Evolutionary conservation across 2,797 vertebrate species (phyloP), one percentile per base, ranked within the genome.

Genomic region (Synanceia verrucosa): DNA sequence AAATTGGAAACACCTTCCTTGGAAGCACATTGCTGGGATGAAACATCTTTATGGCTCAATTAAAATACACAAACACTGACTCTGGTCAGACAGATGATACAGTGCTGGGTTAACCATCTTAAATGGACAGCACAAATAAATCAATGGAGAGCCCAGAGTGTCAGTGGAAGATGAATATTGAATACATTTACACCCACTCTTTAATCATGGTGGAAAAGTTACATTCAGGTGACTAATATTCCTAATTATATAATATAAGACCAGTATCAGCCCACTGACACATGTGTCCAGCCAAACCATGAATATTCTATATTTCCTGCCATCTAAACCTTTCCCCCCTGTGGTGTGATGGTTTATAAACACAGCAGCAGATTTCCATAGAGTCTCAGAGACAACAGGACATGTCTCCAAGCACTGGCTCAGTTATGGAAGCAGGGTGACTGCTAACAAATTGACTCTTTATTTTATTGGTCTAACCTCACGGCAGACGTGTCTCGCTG

Each of bases 401-500:
- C 56, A 39, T 23, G 73, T 82, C 75, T 79, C 74, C 62, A 34
- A 50, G 77, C 81, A 29, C 47, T 9, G 47, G 33, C 75, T 66
- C 69, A 13, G 70, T 66, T 37, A 28, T 70, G 79, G 74, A 79
- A 77, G 78, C 19, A 55, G 33, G 72, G 46, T 43, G 70, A 50
- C 74, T 62, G 52, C 29, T 63, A 78, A 85, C 84, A 87, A 89
- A 78, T 76, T 70, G 76, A 67, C 69, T 86, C 82, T 89, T 91
- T 90, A 74, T 91, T 91, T 87, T 63, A 79, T 70, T 87, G 76
- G 80, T 81, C 78, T 77, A 79, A 74, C 75, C 73, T 86, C 84
- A 79, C 28, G 50, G 66, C 76, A 88, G 84, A 89, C 84, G 58
- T 74, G 65, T 88, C 81, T 87, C 68, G 69, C 66, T 80, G 83